A percentile compares a stretch with the other conserved stretches of the same genome.
Evolutionary conservation across 2,888 invertebrate genomes (phyloP).

Genomic region (Lucinisca nassula): DNA sequence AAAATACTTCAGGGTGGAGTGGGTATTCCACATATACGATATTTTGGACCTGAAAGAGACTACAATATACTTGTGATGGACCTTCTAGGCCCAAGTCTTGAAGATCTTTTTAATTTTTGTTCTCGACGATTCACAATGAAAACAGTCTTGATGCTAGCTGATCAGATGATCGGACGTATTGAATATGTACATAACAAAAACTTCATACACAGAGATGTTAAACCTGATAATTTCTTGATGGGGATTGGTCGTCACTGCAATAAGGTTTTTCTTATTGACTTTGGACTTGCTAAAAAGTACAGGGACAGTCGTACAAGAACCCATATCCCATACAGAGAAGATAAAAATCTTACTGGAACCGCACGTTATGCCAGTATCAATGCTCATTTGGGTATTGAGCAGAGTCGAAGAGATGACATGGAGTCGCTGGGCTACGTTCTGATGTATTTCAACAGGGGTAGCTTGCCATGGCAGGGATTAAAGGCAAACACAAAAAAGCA

Average conservation of each 20-base stretch:
- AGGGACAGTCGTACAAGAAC: slow-evolving; percentile 96
- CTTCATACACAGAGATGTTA: slow-evolving; percentile 96
- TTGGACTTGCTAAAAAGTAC: slow-evolving; percentile 99
- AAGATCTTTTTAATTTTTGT: slow-evolving; percentile 98
- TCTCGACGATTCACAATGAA: slow-evolving; percentile 99
- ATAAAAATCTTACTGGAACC: slow-evolving; percentile 88
- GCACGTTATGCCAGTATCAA: slow-evolving; percentile 99
- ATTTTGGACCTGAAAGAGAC: slow-evolving; percentile 94
- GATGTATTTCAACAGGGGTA: slow-evolving; percentile 98
- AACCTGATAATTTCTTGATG: slow-evolving; percentile 90
- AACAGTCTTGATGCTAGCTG: slow-evolving; percentile 99
- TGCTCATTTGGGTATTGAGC: slow-evolving; percentile 99
- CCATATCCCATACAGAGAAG: slow-evolving; percentile 95
- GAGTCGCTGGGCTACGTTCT: slow-evolving; percentile 99
- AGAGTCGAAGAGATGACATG: slow-evolving; percentile 99
- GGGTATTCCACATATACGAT: slow-evolving; percentile 87
- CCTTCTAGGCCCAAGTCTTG: slow-evolving; percentile 91
- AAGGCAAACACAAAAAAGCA: slow-evolving; percentile 99
- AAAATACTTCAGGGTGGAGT: slow-evolving; percentile 89
- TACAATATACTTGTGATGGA: slow-evolving; percentile 99
- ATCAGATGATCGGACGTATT: slow-evolving; percentile 93
- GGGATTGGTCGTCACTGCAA: slow-evolving; percentile 88
- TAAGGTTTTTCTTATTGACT: slow-evolving; percentile 98
- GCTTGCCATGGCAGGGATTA: slow-evolving; percentile 98
- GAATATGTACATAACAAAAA: slow-evolving; percentile 99